These are phyloP conservation scores for Nycticebus coucang DNA, from an alignment of 2,113 vertebrate species.

Conservation along the genomic window DNA sequence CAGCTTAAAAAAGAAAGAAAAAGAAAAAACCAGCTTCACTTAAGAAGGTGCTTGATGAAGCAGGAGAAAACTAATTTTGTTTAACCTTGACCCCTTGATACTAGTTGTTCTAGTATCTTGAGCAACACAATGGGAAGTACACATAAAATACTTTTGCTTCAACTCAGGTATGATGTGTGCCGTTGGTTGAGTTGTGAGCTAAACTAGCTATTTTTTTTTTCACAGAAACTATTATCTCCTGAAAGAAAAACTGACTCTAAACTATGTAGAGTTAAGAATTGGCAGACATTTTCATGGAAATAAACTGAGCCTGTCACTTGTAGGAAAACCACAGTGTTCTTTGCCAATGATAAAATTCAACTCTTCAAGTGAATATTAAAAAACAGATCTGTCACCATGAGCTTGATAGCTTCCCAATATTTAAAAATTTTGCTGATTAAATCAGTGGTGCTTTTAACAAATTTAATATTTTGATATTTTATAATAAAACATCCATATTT, in stretches of 20 bases:
- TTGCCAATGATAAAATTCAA: conserved; percentile 47
- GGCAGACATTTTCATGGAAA: conserved; percentile 19
- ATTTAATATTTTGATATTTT: conserved; percentile 45
- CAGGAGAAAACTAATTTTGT: neutral
- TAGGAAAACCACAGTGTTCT: conserved; percentile 17
- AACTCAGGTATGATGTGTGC: neutral
- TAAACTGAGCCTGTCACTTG: conserved; percentile 18
- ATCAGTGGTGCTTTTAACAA: conserved; percentile 9
- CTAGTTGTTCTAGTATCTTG: neutral
- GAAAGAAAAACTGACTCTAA: conserved; percentile 44
- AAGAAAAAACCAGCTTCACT: neutral
- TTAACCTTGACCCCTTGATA: neutral
- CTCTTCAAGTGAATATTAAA: conserved; percentile 26
- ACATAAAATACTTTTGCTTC: neutral
- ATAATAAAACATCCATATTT: conserved; percentile 55
- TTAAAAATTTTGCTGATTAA: conserved; percentile 10
- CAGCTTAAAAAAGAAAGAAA: neutral
- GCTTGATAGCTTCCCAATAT: conserved; percentile 5
- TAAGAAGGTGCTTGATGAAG: neutral
- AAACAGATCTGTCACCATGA: neutral
- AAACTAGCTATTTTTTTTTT: conserved; percentile 35
- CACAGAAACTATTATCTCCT: neutral
- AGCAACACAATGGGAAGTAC: neutral
- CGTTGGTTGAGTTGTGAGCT: neutral
- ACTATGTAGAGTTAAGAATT: conserved; percentile 28